Evolutionary conservation across 2,888 invertebrate genomes (phyloP), one percentile per base, ranked within the genome.

Genomic region (Yponomeuta cagnagella): DNA sequence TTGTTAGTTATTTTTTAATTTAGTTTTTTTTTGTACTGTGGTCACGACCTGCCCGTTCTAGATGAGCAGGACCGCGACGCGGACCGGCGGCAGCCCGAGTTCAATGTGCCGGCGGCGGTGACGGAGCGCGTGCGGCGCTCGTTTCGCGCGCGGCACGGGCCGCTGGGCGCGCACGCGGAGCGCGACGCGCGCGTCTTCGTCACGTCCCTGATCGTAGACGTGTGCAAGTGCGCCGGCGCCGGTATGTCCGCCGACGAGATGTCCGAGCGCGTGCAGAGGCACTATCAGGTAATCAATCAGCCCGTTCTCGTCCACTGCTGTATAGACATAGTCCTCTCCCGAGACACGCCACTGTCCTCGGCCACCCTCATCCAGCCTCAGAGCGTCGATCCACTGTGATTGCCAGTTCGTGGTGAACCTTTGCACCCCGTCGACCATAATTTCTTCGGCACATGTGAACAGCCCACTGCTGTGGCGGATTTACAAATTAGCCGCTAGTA

Each of bases 211-310:
- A 94, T 94, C 70, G 89, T 90, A 74, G 95, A 95, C 78, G 93
- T 95, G 66, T 86, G 94, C 58, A 93, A 93, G 76, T 93, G 93
- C 76, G 90, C 94, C 64, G 93, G 93, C 73, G 84, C 90, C 0
- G 15, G 15, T 15, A 93, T 94, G 83, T 89, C 93, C 10, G 95
- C 97, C 2, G 98, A 98, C 72, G 97, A 98, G 75, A 87, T 98
- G 52, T 97, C 98, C 0, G 98, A 98, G 80, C 90, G 96, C 68
- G 96, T 98, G 48, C 98, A 99, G 88, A 96, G 97, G 79, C 97
- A 97, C 81, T 99, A 99, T 86, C 96, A 96, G 87, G 93, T 93
- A 43, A 43, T 37, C 37, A 37, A 37, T 4, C 37, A 5, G 37
- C 37, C 37, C 37, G 37, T 37, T 2, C 37, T 37, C 23, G 23